phyloP scores from a whole-genome alignment of 2,113 vertebrate species.

The Lepus americanus region DNA sequence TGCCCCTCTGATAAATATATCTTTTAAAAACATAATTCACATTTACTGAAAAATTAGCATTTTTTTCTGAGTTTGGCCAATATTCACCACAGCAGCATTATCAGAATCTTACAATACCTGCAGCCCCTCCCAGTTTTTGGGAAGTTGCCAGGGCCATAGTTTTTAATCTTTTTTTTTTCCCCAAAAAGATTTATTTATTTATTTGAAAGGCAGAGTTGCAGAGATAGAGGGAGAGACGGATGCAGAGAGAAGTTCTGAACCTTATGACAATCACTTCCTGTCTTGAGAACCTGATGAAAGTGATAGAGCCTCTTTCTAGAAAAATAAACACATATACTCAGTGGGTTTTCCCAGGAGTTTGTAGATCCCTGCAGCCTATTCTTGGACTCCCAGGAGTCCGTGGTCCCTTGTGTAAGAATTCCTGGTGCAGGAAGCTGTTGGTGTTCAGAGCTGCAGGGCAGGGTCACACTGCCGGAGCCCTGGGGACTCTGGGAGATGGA shows the following conservation, averaged over 20 bases:
- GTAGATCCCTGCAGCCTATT: background rate
- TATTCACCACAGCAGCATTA: background rate
- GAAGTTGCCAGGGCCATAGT: background rate
- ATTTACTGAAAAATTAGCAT: background rate
- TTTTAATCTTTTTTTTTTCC: constrained; percentile 15
- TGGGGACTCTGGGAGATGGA: background rate
- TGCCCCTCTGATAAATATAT: too few relatives aligned
- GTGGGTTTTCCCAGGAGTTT: background rate
- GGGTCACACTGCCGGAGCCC: background rate
- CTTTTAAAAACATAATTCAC: background rate
- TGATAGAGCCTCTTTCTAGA: constrained; percentile 38
- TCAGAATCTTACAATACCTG: constrained; percentile 46
- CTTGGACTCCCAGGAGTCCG: background rate
- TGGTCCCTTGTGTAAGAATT: background rate
- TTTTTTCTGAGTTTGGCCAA: background rate
- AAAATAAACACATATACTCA: constrained; percentile 10
- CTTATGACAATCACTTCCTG: constrained; percentile 25
- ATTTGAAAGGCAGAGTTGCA: too few relatives aligned
- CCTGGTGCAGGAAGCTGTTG: background rate
- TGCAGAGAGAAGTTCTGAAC: background rate
- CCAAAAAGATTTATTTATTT: too few relatives aligned
- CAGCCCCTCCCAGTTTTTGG: background rate
- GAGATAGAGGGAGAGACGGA: too few relatives aligned
- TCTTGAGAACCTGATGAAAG: constrained; percentile 20
- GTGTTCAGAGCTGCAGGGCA: background rate